These are phyloP conservation scores for Andrena trimmerana DNA, from an alignment of 2,888 invertebrate genomes.

Conservation along the genomic window DNA sequence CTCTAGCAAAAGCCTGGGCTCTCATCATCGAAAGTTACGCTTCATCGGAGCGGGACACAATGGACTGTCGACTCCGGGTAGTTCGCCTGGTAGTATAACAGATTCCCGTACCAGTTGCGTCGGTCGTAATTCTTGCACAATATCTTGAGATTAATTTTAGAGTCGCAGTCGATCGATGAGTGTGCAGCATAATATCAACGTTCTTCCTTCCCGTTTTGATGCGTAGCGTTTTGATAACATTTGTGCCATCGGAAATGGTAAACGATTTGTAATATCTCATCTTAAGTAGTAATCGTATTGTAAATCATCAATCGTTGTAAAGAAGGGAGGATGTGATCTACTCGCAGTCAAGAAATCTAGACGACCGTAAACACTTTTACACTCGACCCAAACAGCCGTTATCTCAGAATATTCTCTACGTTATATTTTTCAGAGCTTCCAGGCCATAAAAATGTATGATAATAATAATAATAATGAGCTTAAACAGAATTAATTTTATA, in stretches of 20 bases:
- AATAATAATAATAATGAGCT: constrained; percentile 49
- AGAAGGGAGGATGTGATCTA: constrained; percentile 16
- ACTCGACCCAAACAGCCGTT: constrained; percentile 18
- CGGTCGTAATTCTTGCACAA: constrained; percentile 86
- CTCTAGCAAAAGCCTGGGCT: constrained; percentile 82
- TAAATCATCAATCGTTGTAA: constrained; percentile 24
- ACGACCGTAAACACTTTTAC: constrained; percentile 12
- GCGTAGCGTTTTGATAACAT: constrained; percentile 48
- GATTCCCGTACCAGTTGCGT: constrained; percentile 86
- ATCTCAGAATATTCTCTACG: constrained; percentile 20
- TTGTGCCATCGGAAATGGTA: constrained; percentile 40
- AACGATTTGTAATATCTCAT: constrained; percentile 24
- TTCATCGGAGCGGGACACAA: constrained; percentile 78
- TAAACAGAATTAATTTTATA: constrained; percentile 41
- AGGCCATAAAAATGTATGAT: constrained; percentile 28
- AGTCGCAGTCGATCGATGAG: constrained; percentile 50
- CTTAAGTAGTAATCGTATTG: constrained; percentile 18
- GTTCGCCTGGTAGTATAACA: constrained; percentile 83
- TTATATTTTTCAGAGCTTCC: constrained; percentile 29
- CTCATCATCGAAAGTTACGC: constrained; percentile 82
- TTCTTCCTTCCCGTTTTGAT: constrained; percentile 67
- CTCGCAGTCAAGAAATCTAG: constrained; percentile 17
- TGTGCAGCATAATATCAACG: constrained; percentile 64
- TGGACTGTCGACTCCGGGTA: constrained; percentile 84
- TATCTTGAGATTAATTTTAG: constrained; percentile 83